phyloP scores from a whole-genome alignment of 92 coral and sea anemone genomes.

The Isaurus tuberculatus region DNA sequence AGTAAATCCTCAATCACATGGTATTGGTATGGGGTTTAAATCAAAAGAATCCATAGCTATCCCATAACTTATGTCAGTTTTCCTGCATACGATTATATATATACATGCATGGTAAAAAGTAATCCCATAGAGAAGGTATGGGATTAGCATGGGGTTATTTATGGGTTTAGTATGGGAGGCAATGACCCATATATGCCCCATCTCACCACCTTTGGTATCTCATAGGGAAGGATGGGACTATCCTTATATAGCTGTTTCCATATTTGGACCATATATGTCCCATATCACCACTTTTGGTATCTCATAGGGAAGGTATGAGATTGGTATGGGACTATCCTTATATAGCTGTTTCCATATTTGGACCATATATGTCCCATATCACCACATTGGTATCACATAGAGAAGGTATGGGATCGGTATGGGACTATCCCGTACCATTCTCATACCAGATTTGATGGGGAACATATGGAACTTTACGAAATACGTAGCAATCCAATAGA shows the following conservation, averaged over 20 bases:
- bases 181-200: neutral
- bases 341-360: no score
- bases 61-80: slow-evolving; percentile 15
- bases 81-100: neutral
- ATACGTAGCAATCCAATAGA: slow-evolving; percentile 11
- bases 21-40: slow-evolving; percentile 14
- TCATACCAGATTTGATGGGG: slow-evolving; percentile 9
- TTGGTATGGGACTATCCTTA: neutral
- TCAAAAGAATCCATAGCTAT: slow-evolving; percentile 8
- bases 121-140: neutral
- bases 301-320: slow-evolving; percentile 19
- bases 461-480: slow-evolving; percentile 12
- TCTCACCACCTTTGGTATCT: neutral
- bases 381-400: slow-evolving; percentile 12
- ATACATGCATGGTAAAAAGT: neutral
- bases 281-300: neutral
- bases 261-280: slow-evolving; percentile 10
- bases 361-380: no score
- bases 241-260: neutral
- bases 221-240: neutral
- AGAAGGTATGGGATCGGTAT: slow-evolving; percentile 20
- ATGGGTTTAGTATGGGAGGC: slow-evolving; percentile 9
- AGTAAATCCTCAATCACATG: slow-evolving; percentile 10
- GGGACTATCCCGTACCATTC: neutral
- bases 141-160: neutral